Evolutionary conservation across 2,797 vertebrate genomes (phyloP), one percentile per base, ranked within the genome.

Genomic region (Rhincodon typus): DNA sequence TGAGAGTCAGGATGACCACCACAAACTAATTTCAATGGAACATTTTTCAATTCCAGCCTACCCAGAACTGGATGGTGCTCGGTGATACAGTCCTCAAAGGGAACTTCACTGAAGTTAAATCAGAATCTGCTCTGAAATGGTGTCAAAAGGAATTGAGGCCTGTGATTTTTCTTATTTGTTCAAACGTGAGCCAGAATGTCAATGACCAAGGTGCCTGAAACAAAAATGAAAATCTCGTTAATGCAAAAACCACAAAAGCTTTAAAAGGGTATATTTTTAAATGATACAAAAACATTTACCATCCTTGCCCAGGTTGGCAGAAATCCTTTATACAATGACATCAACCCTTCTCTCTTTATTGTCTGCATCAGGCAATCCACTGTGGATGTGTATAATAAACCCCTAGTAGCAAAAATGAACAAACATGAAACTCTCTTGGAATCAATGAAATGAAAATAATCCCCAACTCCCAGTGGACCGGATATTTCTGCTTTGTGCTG

Each of bases 311-410:
- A 98, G 7, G 98, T 98, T 13, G 98, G 98, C 95, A 98, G 94
- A 96, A 98, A 98, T 91, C 98, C 98, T 97, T 98, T 98, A 96
- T 98, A 98, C 0, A 98, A 97, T 96, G 98, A 98, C 96, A 97
- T 96, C 95, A 98, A 98, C n/a, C 98, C 98, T 96, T 98, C 98
- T 3, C 97, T 97, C 95, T 97, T 97, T 25, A 98, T 97, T 30
- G 97, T 97, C 95, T 98, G 98, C 95, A 98, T 96, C 96, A 98
- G 97, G 96, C 98, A 98, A 96, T 98, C 98, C 74, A 94, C 96
- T 8, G 98, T 98, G 42, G 98, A 98, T 95, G 97, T 98, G 96
- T 98, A 98, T 87, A 98, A 96, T 95, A 98, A 97, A 72, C 98
- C 98, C 96, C 98, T 98, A 96, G 67, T 77, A 96, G 96, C 0